These are phyloP conservation scores for Trypoxylon attenuatum DNA, from an alignment of 2,888 invertebrate genomes.

Conservation along the genomic window DNA sequence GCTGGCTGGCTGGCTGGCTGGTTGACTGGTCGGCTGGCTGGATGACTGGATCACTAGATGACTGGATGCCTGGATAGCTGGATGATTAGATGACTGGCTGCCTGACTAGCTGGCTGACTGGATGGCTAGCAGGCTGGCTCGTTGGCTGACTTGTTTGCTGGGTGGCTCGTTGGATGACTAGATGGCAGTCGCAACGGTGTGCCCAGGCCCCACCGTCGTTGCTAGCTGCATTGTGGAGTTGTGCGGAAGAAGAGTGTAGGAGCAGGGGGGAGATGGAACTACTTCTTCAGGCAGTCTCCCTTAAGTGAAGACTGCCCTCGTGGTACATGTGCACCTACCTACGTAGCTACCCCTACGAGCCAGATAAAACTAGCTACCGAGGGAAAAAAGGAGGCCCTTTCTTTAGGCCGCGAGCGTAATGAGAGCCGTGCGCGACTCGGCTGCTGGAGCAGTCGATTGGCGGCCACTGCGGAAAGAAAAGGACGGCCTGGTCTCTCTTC, in stretches of 20 bases:
- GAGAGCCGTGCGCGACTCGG: constrained; percentile 47
- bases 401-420: constrained; percentile 51
- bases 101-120: too few species aligned
- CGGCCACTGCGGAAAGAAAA: constrained; percentile 27
- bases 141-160: constrained; percentile 44
- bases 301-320: constrained; percentile 52
- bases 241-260: constrained; percentile 2
- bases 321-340: constrained; percentile 39
- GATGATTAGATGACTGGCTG: constrained; percentile 46
- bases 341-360: constrained; percentile 31
- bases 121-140: constrained; percentile 50
- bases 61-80: too few species aligned
- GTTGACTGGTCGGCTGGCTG: constrained; percentile 56
- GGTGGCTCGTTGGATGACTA: constrained; percentile 54
- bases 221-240: constrained; percentile 44
- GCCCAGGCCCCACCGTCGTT: constrained; percentile 43
- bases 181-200: constrained; percentile 54
- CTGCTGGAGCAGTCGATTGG: constrained; percentile 42
- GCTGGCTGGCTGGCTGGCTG: constrained; percentile 48
- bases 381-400: constrained; percentile 43
- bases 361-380: constrained; percentile 48
- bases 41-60: constrained; percentile 53
- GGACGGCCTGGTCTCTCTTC: constrained; percentile 11
- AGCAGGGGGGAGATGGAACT: constrained; percentile 32
- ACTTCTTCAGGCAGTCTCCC: constrained; percentile 54